Evolutionary conservation across 2,113 vertebrate genomes (phyloP).

Genomic region (Myiagra hebetior): DNA sequence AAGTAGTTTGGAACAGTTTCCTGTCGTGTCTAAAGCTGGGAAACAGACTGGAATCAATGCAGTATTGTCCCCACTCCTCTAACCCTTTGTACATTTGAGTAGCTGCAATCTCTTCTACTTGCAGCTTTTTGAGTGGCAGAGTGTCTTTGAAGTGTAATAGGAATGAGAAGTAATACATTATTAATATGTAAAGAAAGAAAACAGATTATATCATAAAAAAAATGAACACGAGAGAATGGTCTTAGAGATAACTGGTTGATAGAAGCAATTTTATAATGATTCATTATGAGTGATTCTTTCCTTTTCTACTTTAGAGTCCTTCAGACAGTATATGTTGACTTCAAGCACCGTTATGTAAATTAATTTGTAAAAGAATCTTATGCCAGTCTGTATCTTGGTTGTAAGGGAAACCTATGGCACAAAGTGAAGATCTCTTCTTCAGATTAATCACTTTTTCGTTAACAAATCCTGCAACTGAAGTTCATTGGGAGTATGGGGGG

Average conservation of each 20-base stretch:
- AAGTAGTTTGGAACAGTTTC: not conserved
- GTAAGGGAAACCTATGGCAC: not conserved
- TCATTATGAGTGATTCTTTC: not conserved
- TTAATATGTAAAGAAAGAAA: not conserved
- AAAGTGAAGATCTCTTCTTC: not conserved
- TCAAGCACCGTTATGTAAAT: not conserved
- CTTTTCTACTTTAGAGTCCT: not conserved
- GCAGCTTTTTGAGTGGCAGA: not conserved
- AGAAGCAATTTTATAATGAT: not conserved
- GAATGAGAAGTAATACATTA: not conserved
- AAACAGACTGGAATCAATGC: not conserved
- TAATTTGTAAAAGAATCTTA: not conserved
- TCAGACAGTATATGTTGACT: not conserved
- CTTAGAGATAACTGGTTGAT: not conserved
- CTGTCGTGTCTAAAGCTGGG: not conserved
- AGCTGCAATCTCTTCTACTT: not conserved
- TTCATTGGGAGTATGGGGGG: not conserved
- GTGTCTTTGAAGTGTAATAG: not conserved
- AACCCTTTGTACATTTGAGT: not conserved
- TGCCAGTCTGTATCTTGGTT: rapidly evolving
- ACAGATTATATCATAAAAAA: not conserved
- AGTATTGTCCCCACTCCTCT: not conserved
- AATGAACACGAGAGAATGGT: not conserved
- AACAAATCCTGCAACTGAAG: not conserved
- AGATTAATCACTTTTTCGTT: not conserved